Conservation (phyloP, 2,888 invertebrate genomes). For the Cybosia mesomella region DNA sequence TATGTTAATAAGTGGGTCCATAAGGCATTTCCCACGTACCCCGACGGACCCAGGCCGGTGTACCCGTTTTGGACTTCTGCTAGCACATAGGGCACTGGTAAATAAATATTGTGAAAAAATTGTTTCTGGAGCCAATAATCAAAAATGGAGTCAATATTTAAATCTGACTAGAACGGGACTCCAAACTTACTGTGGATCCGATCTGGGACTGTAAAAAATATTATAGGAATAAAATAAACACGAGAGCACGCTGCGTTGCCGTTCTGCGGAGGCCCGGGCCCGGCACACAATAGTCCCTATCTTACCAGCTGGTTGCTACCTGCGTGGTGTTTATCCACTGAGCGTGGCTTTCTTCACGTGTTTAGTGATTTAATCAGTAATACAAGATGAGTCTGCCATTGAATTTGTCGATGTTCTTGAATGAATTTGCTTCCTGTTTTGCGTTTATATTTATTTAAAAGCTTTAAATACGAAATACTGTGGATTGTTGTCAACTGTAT, state of each 20-base stretch:
- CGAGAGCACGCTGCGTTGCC: slow-evolving; percentile 71
- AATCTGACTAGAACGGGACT: background rate
- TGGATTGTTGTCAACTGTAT: background rate
- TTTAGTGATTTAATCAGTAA: slow-evolving; percentile 27
- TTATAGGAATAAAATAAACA: slow-evolving; percentile 51
- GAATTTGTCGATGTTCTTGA: background rate
- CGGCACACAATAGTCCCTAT: slow-evolving; percentile 61
- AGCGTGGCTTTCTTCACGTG: slow-evolving; percentile 25
- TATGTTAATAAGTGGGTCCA: no score
- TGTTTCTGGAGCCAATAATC: background rate
- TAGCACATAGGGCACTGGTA: no score
- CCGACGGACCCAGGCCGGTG: no score
- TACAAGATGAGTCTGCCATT: slow-evolving; percentile 12
- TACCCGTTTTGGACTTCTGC: no score
- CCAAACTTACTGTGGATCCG: slow-evolving; percentile 30
- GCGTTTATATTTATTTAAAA: background rate
- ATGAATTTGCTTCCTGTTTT: background rate
- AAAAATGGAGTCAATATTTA: background rate
- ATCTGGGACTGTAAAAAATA: slow-evolving; percentile 30
- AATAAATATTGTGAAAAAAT: no score
- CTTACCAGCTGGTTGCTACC: slow-evolving; percentile 77
- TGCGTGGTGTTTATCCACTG: slow-evolving; percentile 68
- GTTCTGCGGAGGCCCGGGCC: slow-evolving; percentile 65
- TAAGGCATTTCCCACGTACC: no score
- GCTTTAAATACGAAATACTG: background rate